Conservation (phyloP, 2,113 vertebrate genomes). For the Rhinoptilus africanus region DNA sequence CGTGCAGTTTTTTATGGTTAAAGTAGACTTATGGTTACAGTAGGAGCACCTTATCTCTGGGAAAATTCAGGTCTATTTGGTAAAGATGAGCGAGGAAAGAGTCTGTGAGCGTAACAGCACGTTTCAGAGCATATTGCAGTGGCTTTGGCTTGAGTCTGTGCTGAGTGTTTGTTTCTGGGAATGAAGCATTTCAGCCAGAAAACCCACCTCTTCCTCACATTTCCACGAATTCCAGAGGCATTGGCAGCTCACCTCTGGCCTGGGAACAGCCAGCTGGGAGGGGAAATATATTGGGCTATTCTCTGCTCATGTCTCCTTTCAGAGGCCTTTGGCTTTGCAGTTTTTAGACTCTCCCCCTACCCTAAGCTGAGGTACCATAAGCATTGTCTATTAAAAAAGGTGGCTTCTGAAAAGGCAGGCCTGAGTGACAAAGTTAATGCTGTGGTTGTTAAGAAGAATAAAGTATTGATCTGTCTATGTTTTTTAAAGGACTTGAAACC, state of each 20-base stretch:
- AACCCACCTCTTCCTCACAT: background rate
- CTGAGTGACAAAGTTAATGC: background rate
- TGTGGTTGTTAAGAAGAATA: background rate
- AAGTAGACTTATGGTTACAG: background rate
- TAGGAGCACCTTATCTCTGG: background rate
- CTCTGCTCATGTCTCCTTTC: background rate
- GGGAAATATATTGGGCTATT: background rate
- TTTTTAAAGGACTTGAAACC: constrained; percentile 22
- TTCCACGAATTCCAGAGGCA: constrained; percentile 19
- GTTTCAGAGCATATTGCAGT: background rate
- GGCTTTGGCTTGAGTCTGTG: background rate
- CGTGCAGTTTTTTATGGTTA: background rate
- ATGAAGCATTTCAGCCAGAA: background rate
- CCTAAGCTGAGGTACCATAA: background rate
- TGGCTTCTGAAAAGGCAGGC: background rate
- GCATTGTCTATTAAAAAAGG: background rate
- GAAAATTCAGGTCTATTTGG: background rate
- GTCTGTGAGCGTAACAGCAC: background rate
- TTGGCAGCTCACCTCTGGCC: constrained; percentile 30
- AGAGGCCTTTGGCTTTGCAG: background rate
- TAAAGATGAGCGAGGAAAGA: background rate
- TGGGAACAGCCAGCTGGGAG: background rate
- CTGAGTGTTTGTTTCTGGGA: background rate
- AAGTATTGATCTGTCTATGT: background rate
- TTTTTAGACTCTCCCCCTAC: background rate